Evolutionary conservation across 64 coral and sea anemone genomes (phyloP).

Genomic region (Pocillopora verrucosa): DNA sequence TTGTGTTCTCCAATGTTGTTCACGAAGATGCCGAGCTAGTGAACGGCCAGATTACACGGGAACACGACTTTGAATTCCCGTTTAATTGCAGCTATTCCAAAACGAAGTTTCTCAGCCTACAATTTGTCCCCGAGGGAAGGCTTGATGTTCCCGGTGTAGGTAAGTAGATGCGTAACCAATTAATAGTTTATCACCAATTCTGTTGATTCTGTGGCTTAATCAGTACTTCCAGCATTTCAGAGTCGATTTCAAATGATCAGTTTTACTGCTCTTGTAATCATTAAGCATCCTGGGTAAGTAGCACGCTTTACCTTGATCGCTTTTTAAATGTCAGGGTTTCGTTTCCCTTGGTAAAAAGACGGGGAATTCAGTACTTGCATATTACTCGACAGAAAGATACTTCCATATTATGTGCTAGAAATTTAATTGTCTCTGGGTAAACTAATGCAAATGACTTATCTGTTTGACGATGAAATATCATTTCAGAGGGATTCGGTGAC

Average conservation of each 20-base stretch:
- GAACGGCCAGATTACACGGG: constrained; percentile 30
- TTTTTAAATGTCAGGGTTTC: too few relatives aligned
- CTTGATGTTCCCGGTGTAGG: background rate
- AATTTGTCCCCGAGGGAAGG: background rate
- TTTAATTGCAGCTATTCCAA: constrained; percentile 70
- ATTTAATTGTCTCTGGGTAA: background rate
- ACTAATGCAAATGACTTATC: background rate
- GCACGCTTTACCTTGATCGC: too few relatives aligned
- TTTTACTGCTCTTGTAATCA: too few relatives aligned
- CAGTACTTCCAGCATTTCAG: too few relatives aligned
- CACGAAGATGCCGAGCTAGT: background rate
- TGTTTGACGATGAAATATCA: background rate
- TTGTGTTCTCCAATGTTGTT: constrained; percentile 53
- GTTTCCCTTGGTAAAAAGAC: too few relatives aligned
- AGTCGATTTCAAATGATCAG: too few relatives aligned
- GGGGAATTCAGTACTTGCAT: too few relatives aligned
- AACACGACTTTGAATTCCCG: constrained; percentile 41
- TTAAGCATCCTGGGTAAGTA: too few relatives aligned
- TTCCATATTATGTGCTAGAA: too few relatives aligned
- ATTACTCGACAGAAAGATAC: too few relatives aligned
- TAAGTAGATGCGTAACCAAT: background rate
- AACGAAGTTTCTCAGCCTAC: background rate
- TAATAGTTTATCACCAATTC: too few relatives aligned
- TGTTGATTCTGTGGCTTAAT: too few relatives aligned
- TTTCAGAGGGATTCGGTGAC: constrained; percentile 12